Evolutionary conservation across 2,113 vertebrate species (phyloP), one percentile per base, ranked within the genome.

Genomic region (Caranx melampygus): DNA sequence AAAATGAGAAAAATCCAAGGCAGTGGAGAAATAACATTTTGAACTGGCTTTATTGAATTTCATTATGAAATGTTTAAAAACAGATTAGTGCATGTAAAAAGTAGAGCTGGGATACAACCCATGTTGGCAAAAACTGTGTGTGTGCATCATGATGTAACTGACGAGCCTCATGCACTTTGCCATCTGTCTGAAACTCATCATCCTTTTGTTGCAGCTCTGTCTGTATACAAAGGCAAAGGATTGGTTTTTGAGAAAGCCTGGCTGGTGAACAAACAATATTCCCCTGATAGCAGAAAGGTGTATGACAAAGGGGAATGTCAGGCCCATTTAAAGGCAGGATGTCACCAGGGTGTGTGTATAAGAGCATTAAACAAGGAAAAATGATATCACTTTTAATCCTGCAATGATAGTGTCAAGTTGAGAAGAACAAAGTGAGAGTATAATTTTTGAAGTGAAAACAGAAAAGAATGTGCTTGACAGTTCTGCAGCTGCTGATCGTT

Each of bases 401-500:
- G 59, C 42, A 62, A 35, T 75, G 16, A 69, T 16, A 40, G 21
- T 8, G 37, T 8, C 0, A 26, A 44, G 20, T 52, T 59, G 3
- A 63, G 47, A 44, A 11, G 1, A 47, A 14, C 3, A 20, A 34
- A 21, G 3, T 18, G 18, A 83, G 37, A 31, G 4, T 0, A 49
- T 57, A 16, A 20, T 33, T 83, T 77, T 7, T 67, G 11, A 70
- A 55, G 57, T 52, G 18, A 72, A n/a, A 75, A 58, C 21, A 40
- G 64, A 65, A 26, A 78, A 3, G 62, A 88, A 88, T 88, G 86
- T 86, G 78, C 74, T 26, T 37, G 20, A 64, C 35, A 40, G 13
- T 44, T 67, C 12, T 89, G 0, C 0, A 81, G 82, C 79, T 95
- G 6, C 52, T 92, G 37, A 72, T 87, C 72, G 51, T 93, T 45